Base-by-base conservation (phyloP, 2,888 invertebrate genomes). In the Thera obeliscata region DNA sequence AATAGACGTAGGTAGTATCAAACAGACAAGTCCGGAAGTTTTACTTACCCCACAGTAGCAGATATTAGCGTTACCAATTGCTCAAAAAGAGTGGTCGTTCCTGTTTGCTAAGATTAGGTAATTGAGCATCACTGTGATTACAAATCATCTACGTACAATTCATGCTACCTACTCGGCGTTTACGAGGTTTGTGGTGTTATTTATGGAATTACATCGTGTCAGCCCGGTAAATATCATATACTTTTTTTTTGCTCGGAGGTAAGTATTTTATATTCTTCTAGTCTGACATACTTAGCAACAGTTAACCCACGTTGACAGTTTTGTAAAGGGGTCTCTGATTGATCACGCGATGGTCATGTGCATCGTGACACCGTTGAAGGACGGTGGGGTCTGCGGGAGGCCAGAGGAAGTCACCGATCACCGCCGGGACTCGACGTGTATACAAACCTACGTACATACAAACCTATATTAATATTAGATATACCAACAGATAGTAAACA, bases 331-430 rank as follows among this genome's bases (percentile, higher is more conserved):
- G 52, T 35, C 56, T 64, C 35, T 46, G 12, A 63, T 66, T 43
- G 48, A 66, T 65, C 69, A 69, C 12, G 56, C 4, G 50, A 73
- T 79, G 79, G 71, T 77, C 76, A 79, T 75, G 78, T 67, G 75
- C 61, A 36, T 36, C 36, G 58, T 61, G 67, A 65, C 64, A 56
- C 43, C 48, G 62, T 76, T 75, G 76, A 80, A 87, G 85, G 84
- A 82, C 82, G 79, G 73, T 78, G 84, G 87, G 87, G 85, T 77
- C 81, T 75, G 72, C 76, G 81, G 81, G 80, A 80, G 90, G 70
- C 75, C 79, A 82, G 81, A 81, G 91, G 91, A 92, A 86, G 85
- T 89, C 81, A 83, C 76, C 83, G 81, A 91, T 92, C 88, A 82
- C 73, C 78, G 73, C 81, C 81, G 80, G 79, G 78, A 80, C 80